Evolutionary conservation across 2,888 invertebrate species (phyloP).

Genomic region (Lydus trimaculatus): DNA sequence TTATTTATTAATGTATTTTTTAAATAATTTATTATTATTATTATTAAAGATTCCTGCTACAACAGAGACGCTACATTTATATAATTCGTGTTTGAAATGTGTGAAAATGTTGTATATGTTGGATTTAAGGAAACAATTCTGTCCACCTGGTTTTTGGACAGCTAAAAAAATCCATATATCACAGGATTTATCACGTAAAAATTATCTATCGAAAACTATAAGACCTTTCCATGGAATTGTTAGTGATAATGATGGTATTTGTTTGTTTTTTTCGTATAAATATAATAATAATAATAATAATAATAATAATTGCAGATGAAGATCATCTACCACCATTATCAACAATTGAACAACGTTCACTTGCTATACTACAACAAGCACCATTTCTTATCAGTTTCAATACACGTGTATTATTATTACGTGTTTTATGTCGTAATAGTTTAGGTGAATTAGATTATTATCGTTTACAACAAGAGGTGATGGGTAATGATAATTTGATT

Average conservation of each 20-base stretch:
- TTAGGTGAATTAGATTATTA: conserved; percentile 53
- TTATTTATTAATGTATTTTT: neutral
- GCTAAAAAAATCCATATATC: conserved; percentile 57
- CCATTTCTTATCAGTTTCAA: conserved; percentile 95
- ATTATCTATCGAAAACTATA: conserved; percentile 56
- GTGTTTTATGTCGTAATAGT: conserved; percentile 68
- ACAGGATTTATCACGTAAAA: conserved; percentile 54
- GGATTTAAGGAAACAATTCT: conserved; percentile 83
- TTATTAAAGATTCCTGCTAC: conserved; percentile 47
- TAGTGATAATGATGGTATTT: conserved; percentile 50
- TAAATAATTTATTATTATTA: neutral
- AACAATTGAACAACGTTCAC: conserved; percentile 84
- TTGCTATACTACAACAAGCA: conserved; percentile 88
- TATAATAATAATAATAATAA: too few relatives aligned
- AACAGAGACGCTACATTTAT: conserved; percentile 56
- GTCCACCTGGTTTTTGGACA: conserved; percentile 61
- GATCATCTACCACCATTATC: conserved; percentile 86
- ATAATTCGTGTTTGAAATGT: conserved; percentile 54
- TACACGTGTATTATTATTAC: conserved; percentile 85
- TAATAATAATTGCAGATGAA: conserved; percentile 58
- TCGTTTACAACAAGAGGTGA: conserved; percentile 53
- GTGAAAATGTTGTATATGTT: conserved; percentile 75
- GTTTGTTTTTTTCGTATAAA: too few relatives aligned
- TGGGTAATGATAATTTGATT: conserved; percentile 59
- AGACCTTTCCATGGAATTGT: conserved; percentile 55